Conservation (phyloP, 2,888 invertebrate species). For the Hedychridium roseum region DNA sequence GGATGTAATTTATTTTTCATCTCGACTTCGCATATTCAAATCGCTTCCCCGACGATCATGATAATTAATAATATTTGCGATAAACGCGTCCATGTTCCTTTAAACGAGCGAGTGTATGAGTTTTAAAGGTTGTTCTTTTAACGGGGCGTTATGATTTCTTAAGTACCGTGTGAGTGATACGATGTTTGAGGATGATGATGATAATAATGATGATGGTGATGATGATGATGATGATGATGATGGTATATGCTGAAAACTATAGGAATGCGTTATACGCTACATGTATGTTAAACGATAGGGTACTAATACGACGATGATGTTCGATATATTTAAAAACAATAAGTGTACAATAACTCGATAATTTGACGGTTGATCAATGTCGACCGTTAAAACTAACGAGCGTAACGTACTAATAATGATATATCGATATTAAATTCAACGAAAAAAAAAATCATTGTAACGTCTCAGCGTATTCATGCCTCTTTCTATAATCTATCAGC, state of each 20-base stretch:
- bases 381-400: conserved; percentile 26
- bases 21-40: conserved; percentile 39
- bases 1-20: conserved; percentile 58
- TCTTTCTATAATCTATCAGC: conserved; percentile 24
- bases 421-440: conserved; percentile 27
- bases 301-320: conserved; percentile 47
- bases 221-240: too few relatives aligned
- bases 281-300: conserved; percentile 31
- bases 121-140: conserved; percentile 21
- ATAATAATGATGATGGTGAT: too few relatives aligned
- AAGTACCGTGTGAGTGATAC: conserved; percentile 19
- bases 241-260: conserved; percentile 8
- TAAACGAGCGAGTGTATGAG: conserved; percentile 38
- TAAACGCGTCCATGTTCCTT: conserved; percentile 52
- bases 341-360: conserved; percentile 45
- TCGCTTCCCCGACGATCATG: conserved; percentile 27
- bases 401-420: conserved; percentile 21
- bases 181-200: not conserved
- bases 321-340: conserved; percentile 49
- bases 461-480: conserved; percentile 35
- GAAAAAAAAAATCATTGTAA: conserved; percentile 21
- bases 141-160: conserved; percentile 21
- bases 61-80: conserved; percentile 26
- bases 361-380: conserved; percentile 37
- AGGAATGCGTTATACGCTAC: conserved; percentile 18